Evolutionary conservation across 2,113 vertebrate species (phyloP).

Genomic region (Sylvilagus bachmani): DNA sequence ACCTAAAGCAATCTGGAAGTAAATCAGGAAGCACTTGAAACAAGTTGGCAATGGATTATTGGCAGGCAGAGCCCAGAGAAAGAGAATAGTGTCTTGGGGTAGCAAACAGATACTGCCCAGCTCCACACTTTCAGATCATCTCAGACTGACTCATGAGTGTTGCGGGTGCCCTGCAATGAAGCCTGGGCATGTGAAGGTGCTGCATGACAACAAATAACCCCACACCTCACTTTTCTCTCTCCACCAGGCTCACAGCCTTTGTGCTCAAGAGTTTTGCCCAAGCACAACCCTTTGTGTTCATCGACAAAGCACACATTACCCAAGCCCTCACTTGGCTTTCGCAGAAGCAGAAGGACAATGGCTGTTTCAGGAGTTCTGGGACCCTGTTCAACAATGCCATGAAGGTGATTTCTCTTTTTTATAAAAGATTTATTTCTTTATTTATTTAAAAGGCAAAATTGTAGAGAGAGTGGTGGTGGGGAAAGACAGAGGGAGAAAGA

Average conservation of each 20-base stretch:
- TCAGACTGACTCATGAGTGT: too few relatives aligned
- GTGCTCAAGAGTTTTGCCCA: slow-evolving; percentile 86
- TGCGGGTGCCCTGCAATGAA: rapidly evolving
- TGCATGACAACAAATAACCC: neutral
- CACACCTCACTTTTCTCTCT: neutral
- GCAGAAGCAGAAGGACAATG: slow-evolving; percentile 80
- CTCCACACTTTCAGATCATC: neutral
- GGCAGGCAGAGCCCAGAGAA: neutral
- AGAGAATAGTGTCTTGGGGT: too few relatives aligned
- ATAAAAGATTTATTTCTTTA: too few relatives aligned
- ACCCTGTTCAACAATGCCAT: slow-evolving; percentile 83
- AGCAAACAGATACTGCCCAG: neutral
- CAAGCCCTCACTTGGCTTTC: slow-evolving; percentile 81
- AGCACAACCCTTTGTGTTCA: slow-evolving; percentile 79
- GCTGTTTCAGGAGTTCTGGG: slow-evolving; percentile 85
- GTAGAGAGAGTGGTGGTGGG: too few relatives aligned
- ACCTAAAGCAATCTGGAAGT: neutral
- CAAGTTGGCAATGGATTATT: neutral
- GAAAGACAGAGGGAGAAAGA: too few relatives aligned
- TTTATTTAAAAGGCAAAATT: too few relatives aligned
- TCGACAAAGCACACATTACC: slow-evolving; percentile 81
- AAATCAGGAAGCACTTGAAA: neutral
- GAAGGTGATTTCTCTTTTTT: too few relatives aligned
- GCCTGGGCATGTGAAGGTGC: neutral
- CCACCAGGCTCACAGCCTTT: slow-evolving; percentile 84